A percentile compares a stretch with the other conserved stretches of the same genome.
Conservation (phyloP, 2,113 vertebrate genomes). For the Pavo muticus region DNA sequence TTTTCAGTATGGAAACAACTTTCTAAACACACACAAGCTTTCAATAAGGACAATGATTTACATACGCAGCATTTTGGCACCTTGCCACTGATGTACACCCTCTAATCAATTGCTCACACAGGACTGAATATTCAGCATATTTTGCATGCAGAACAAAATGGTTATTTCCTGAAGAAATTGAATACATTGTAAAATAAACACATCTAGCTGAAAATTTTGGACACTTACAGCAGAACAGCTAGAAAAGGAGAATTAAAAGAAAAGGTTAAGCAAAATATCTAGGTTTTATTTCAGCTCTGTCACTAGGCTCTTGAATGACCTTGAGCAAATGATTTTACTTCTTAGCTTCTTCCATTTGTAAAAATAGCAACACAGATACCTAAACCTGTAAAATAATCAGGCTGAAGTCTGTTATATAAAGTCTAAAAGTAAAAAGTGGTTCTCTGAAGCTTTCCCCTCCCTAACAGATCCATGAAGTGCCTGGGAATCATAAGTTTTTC, state of each 20-base stretch:
- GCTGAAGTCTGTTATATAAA: neutral
- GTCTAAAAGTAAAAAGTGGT: neutral
- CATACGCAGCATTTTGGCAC: neutral
- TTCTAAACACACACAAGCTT: neutral
- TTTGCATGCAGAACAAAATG: neutral
- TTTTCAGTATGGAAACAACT: neutral
- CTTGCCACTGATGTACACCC: neutral
- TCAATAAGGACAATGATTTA: slow-evolving; percentile 15
- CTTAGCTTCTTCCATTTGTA: neutral
- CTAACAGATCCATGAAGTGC: neutral
- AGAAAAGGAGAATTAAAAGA: neutral
- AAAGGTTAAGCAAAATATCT: neutral
- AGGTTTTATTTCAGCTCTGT: neutral
- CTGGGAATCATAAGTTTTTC: neutral
- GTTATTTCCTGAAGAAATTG: neutral
- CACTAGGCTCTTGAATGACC: neutral
- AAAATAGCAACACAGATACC: neutral
- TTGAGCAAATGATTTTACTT: neutral
- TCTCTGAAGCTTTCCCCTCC: neutral
- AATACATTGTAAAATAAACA: neutral
- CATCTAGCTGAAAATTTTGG: neutral
- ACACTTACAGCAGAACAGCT: neutral
- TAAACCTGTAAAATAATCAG: neutral
- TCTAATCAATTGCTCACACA: neutral
- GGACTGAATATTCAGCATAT: neutral